phyloP scores from a whole-genome alignment of 2,113 vertebrate genomes.

The Microtus richardsoni region DNA sequence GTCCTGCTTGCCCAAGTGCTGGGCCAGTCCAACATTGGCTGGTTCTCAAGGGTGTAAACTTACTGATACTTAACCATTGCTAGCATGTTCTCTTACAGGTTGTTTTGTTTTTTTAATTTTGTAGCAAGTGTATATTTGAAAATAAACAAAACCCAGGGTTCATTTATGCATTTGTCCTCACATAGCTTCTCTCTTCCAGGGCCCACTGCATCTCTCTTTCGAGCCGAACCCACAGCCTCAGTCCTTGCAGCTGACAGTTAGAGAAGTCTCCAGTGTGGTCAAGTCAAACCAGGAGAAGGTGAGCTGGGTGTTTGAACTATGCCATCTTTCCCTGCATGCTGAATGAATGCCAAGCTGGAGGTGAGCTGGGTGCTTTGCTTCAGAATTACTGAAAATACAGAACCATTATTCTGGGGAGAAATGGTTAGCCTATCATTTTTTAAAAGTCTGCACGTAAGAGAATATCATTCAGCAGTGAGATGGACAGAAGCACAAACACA shows the following conservation, averaged over 20 bases:
- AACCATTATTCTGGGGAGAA: neutral
- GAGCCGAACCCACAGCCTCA: constrained; percentile 88
- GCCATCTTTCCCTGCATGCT: neutral
- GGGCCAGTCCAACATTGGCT: fast-evolving
- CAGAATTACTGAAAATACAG: neutral
- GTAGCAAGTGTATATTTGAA: fast-evolving
- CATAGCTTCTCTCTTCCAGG: constrained; percentile 83
- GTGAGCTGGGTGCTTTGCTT: neutral
- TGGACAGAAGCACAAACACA: neutral
- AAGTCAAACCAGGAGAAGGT: constrained; percentile 92
- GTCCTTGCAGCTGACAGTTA: constrained; percentile 89
- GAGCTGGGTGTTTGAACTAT: constrained; percentile 31
- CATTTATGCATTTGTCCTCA: fast-evolving
- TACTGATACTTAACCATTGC: fast-evolving
- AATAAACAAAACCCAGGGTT: neutral
- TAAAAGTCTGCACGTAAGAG: neutral
- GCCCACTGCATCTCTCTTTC: constrained; percentile 88
- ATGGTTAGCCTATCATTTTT: neutral
- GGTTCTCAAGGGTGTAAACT: fast-evolving
- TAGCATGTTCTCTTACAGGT: neutral
- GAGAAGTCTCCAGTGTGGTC: constrained; percentile 87
- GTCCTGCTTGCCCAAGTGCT: neutral
- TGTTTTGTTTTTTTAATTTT: neutral
- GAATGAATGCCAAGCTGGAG: neutral
- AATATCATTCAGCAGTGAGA: neutral